Base-by-base conservation (phyloP, 2,888 invertebrate species). In the Epirrhoe tristata region DNA sequence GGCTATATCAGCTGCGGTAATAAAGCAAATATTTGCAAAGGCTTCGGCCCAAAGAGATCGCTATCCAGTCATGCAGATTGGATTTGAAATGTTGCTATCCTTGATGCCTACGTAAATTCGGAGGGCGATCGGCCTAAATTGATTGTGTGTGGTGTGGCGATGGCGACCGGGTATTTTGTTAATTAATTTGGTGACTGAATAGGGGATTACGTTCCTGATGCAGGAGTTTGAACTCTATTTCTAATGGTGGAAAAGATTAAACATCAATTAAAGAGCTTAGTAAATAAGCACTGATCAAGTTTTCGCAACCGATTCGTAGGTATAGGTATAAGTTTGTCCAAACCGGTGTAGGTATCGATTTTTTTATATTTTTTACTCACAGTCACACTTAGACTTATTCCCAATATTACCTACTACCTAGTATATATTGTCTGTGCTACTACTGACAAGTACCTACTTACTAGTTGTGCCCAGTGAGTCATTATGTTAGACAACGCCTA, bases 31-130 rank as follows among this genome's bases (percentile, higher is more conserved):
- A 62, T 68, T 65, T 58, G 58, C 46, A 60, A 64, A 64, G 60
- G 48, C 31, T 57, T 58, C 32, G 50, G 57, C 31, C 60, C 55
- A 63, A 66, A 69, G 58, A 69, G 69, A 69, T 66, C 69, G 66
- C 54, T 63, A 67, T 66, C 66, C 58, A 63, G 66, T 61, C 63
- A 66, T 62, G 65, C 54, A 57, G 55, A 70, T 66, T 64, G 66
- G 58, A 39, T 65, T 69, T 59, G 58, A 58, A 69, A 64, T 64
- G 71, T 71, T 61, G 71, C 69, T 71, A 64, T 71, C 73, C 71
- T 73, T 73, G 70, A 62, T 65, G 63, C 65, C 68, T 65, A 63
- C 64, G 66, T 66, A 53, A 43, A 67, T 63, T 58, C 56, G 67
- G 57, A 66, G 69, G 64, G 55, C 66, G 68, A 63, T 64, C 60